Evolutionary conservation across 2,113 vertebrate species (phyloP).

Genomic region (Cnemophilus loriae): DNA sequence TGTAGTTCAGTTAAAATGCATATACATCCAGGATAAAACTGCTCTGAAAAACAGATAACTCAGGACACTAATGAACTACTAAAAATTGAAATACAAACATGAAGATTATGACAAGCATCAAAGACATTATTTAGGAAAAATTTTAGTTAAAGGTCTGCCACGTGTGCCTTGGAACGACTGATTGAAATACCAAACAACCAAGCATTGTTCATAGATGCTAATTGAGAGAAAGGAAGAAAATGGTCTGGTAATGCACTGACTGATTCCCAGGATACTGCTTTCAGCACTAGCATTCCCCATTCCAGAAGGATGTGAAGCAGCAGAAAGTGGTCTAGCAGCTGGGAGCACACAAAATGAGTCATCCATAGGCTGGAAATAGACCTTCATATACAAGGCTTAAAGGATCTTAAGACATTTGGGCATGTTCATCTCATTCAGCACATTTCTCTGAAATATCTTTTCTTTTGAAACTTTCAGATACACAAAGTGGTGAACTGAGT

Average conservation of each 20-base stretch:
- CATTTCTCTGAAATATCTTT: background rate
- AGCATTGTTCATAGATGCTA: background rate
- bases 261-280: background rate
- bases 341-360: background rate
- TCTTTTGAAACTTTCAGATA: background rate
- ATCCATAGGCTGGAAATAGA: background rate
- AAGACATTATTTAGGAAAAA: background rate
- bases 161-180: background rate
- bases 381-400: background rate
- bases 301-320: background rate
- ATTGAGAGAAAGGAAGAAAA: background rate
- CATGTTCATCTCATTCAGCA: background rate
- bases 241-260: background rate
- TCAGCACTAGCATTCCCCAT: background rate
- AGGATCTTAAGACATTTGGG: background rate
- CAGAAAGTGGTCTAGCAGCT: background rate
- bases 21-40: background rate
- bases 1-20: background rate
- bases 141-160: background rate
- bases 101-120: background rate
- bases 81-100: background rate
- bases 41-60: background rate
- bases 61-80: background rate
- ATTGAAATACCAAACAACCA: background rate
- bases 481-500: background rate